Evolutionary conservation across 2,888 invertebrate species (phyloP).

Genomic region (Drosophila gaucha): DNA sequence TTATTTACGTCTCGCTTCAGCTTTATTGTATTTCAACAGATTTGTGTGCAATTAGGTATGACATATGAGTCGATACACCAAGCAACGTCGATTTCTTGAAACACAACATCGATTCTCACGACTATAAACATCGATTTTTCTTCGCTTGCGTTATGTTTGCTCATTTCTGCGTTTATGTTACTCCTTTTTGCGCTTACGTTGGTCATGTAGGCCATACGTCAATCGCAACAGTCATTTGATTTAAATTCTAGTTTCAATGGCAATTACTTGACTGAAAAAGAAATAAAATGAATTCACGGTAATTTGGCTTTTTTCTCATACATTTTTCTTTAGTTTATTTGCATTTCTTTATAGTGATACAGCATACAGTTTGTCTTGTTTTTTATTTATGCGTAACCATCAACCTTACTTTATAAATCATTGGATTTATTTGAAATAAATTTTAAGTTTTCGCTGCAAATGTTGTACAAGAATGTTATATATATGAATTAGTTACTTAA

Average conservation of each 20-base stretch:
- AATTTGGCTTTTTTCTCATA: slow-evolving; percentile 9
- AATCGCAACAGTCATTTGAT: too few relatives aligned
- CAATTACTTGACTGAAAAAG: not conserved
- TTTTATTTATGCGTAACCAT: slow-evolving; percentile 13
- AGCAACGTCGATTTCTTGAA: not conserved
- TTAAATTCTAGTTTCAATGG: too few relatives aligned
- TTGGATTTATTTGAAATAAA: slow-evolving; percentile 8
- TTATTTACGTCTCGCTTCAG: not conserved
- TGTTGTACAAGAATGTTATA: slow-evolving; percentile 32
- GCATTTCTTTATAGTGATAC: slow-evolving; percentile 60
- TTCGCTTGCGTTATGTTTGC: not conserved
- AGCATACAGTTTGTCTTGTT: slow-evolving; percentile 44
- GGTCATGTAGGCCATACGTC: not conserved
- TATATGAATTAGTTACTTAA: slow-evolving; percentile 65
- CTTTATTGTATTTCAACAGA: not conserved
- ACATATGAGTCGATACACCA: not conserved
- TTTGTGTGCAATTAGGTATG: not conserved
- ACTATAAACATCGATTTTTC: not conserved
- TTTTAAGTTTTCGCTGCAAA: slow-evolving; percentile 30
- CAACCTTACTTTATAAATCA: slow-evolving; percentile 3
- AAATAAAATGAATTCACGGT: not conserved
- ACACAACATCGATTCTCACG: not conserved
- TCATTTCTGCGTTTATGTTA: not conserved
- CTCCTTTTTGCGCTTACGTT: not conserved
- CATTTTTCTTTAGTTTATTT: slow-evolving; percentile 48